Percentiles rank a stretch among this genome's conserved stretches.
These are phyloP conservation scores for Teleopsis dalmanni DNA, from an alignment of 1,140 invertebrate genomes.

Conservation along the genomic window DNA sequence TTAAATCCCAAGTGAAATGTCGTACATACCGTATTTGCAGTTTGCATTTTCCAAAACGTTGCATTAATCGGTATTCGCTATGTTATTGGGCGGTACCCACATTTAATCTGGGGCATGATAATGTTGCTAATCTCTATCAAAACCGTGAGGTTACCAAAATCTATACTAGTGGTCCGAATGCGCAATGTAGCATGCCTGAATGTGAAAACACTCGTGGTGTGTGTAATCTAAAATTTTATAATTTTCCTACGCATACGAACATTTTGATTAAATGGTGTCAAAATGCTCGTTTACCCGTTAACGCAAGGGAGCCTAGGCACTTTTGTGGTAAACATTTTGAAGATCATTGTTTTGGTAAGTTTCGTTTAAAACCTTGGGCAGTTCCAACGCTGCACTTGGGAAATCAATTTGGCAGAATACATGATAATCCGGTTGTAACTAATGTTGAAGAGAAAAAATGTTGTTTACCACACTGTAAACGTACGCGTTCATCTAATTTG, in stretches of 20 bases:
- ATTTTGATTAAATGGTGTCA: conserved; percentile 40
- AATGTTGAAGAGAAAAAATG: conserved; percentile 39
- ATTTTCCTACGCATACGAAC: conserved; percentile 39
- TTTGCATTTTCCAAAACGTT: conserved; percentile 40
- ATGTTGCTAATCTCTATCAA: conserved; percentile 40
- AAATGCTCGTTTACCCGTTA: conserved; percentile 34
- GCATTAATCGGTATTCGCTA: conserved; percentile 36
- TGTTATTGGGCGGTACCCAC: conserved; percentile 42
- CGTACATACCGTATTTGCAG: conserved; percentile 32
- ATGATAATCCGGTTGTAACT: conserved; percentile 36
- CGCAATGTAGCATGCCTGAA: conserved; percentile 38
- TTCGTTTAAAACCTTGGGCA: conserved; percentile 37
- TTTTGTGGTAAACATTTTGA: conserved; percentile 39
- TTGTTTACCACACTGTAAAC: conserved; percentile 33
- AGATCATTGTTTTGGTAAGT: conserved; percentile 39
- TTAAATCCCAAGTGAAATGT: conserved; percentile 23
- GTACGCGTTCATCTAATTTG: conserved; percentile 36
- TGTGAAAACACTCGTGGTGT: conserved; percentile 35
- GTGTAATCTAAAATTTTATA: conserved; percentile 38
- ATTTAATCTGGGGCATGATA: conserved; percentile 37
- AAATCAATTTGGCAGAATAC: conserved; percentile 35
- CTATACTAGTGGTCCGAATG: conserved; percentile 34
- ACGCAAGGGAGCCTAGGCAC: conserved; percentile 35
- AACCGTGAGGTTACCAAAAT: conserved; percentile 37
- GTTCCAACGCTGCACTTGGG: conserved; percentile 36